Evolutionary conservation across 1,140 invertebrate genomes (phyloP).

Genomic region (Drosophila chauvacae): DNA sequence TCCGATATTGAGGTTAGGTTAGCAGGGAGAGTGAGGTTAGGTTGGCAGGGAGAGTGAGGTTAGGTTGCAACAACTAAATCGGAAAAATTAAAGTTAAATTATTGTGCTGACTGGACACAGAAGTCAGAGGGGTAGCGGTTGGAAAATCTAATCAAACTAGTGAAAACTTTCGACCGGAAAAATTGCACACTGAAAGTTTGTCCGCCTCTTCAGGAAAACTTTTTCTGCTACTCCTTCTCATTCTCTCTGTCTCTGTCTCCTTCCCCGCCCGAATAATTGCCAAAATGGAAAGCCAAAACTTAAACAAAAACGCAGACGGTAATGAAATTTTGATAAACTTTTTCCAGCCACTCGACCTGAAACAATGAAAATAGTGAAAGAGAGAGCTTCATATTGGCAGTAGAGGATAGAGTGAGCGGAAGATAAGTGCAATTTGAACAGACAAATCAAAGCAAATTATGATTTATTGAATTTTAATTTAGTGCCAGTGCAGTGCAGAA

Average conservation of each 20-base stretch:
- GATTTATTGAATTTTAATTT: slow-evolving; percentile 83
- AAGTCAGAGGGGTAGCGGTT: slow-evolving; percentile 19
- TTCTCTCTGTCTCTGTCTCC: slow-evolving; percentile 13
- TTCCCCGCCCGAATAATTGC: slow-evolving; percentile 58
- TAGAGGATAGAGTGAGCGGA: background rate
- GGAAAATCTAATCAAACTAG: slow-evolving; percentile 59
- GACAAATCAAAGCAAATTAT: slow-evolving; percentile 72
- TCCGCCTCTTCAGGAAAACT: slow-evolving; percentile 38
- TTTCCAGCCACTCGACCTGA: slow-evolving; percentile 38
- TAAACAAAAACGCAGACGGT: slow-evolving; percentile 79
- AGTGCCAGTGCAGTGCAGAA: slow-evolving; percentile 55
- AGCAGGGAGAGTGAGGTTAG: slow-evolving; percentile 7
- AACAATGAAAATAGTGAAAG: slow-evolving; percentile 48
- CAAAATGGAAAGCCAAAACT: slow-evolving; percentile 75
- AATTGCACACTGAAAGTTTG: slow-evolving; percentile 63
- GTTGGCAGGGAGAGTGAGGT: slow-evolving; percentile 10
- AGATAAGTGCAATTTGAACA: slow-evolving; percentile 47
- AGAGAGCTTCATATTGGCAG: slow-evolving; percentile 2
- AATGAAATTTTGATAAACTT: slow-evolving; percentile 83
- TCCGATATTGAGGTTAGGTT: slow-evolving; percentile 17
- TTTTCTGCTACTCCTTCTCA: slow-evolving; percentile 13
- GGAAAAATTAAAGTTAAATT: slow-evolving; percentile 55
- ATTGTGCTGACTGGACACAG: slow-evolving; percentile 41
- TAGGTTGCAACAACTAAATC: slow-evolving; percentile 37
- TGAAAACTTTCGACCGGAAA: slow-evolving; percentile 63